Conservation (phyloP, 64 coral and sea anemone species). For the Acropora tenuis region DNA sequence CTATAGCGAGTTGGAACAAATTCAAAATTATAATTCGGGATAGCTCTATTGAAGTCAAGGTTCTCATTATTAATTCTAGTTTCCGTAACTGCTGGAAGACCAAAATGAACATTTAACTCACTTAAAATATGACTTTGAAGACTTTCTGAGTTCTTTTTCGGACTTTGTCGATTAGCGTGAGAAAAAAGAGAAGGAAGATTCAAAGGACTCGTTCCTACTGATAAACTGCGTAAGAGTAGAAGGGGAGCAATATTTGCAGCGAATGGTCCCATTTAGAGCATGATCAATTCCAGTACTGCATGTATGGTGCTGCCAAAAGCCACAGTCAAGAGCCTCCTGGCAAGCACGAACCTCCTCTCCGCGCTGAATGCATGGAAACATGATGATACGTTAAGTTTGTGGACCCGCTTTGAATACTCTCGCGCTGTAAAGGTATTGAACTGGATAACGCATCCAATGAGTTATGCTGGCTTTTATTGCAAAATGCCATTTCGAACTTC, state of each 20-base stretch:
- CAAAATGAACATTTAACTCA: slow-evolving; percentile 53
- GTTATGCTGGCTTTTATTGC: too few relatives aligned
- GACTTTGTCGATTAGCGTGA: slow-evolving; percentile 16
- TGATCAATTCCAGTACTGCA: too few relatives aligned
- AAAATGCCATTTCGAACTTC: too few relatives aligned
- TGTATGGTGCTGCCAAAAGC: too few relatives aligned
- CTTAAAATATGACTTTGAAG: slow-evolving; percentile 37
- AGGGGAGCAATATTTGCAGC: slow-evolving; percentile 35
- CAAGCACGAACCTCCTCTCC: too few relatives aligned
- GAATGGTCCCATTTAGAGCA: neutral
- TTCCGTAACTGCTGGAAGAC: slow-evolving; percentile 31
- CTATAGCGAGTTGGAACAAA: slow-evolving; percentile 26
- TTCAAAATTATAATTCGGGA: slow-evolving; percentile 52
- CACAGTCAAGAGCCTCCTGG: too few relatives aligned
- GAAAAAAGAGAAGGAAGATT: slow-evolving; percentile 5
- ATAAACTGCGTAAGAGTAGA: slow-evolving; percentile 23
- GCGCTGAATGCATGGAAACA: too few relatives aligned
- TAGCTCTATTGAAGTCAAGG: slow-evolving; percentile 39
- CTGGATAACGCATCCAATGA: too few relatives aligned
- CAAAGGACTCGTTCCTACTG: neutral
- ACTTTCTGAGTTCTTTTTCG: slow-evolving; percentile 3
- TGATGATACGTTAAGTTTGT: too few relatives aligned
- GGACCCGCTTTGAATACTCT: too few relatives aligned
- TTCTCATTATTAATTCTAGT: slow-evolving; percentile 43
- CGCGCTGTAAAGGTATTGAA: too few relatives aligned